Percentiles rank a stretch among this genome's conserved stretches.
phyloP scores from a whole-genome alignment of 2,888 invertebrate species.

The Papilio demoleus region DNA sequence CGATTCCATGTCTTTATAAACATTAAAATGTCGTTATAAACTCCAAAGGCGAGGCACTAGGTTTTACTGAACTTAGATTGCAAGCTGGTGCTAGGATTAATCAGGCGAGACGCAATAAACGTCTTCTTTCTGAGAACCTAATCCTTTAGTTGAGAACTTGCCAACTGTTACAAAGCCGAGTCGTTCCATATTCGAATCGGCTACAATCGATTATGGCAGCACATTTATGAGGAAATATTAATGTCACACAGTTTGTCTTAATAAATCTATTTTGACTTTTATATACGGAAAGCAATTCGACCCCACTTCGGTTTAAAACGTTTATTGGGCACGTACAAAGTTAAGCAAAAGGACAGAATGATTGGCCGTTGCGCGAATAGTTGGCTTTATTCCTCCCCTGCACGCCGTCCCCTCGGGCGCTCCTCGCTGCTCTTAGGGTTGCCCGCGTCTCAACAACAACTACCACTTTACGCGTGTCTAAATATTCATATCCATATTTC shows the following conservation, averaged over 20 bases:
- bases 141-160: conserved; percentile 37
- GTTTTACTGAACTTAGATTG: conserved; percentile 32
- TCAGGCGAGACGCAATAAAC: conserved; percentile 36
- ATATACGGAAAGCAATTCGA: not conserved
- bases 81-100: conserved; percentile 38
- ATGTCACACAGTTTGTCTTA: conserved; percentile 31
- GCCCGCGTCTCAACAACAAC: too few relatives aligned
- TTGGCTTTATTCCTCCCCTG: too few relatives aligned
- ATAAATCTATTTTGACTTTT: conserved; percentile 23
- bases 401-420: too few relatives aligned
- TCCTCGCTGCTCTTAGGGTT: too few relatives aligned
- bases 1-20: not conserved
- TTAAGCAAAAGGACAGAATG: too few relatives aligned
- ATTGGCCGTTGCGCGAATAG: too few relatives aligned
- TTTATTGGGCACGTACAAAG: too few relatives aligned
- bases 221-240: conserved; percentile 34
- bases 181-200: conserved; percentile 23
- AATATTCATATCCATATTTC: too few relatives aligned
- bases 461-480: too few relatives aligned
- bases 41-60: conserved; percentile 17
- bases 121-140: conserved; percentile 39
- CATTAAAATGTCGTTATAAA: conserved; percentile 28
- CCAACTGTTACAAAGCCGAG: conserved; percentile 21
- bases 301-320: not conserved
- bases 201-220: conserved; percentile 29